phyloP scores from a whole-genome alignment of 2,888 invertebrate species.

The Nephrotoma guestfalica region DNA sequence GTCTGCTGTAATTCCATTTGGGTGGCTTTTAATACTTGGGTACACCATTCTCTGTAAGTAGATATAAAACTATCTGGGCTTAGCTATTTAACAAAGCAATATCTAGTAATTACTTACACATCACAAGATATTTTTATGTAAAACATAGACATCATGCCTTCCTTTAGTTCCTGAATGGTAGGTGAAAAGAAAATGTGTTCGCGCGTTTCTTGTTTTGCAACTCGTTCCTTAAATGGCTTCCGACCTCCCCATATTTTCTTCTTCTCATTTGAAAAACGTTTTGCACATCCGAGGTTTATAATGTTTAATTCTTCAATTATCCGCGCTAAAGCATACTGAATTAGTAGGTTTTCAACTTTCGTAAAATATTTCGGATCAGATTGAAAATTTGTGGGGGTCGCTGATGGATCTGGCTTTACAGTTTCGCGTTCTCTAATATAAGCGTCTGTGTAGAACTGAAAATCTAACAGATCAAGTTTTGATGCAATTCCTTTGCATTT shows the following conservation, averaged over 20 bases:
- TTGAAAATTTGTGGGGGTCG: not conserved
- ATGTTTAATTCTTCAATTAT: not conserved
- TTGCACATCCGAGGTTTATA: not conserved
- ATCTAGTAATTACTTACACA: conserved; percentile 7
- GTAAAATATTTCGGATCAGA: not conserved
- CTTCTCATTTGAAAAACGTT: not conserved
- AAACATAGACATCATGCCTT: conserved; percentile 5
- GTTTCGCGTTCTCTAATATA: not conserved
- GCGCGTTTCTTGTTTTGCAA: not conserved
- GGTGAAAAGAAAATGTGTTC: not conserved
- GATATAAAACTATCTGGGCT: not conserved
- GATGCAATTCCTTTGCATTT: not conserved
- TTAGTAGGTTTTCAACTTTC: not conserved
- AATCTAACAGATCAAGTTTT: not conserved
- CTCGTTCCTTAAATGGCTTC: not conserved
- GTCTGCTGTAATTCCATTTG: conserved; percentile 6
- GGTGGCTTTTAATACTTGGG: not conserved
- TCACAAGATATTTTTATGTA: conserved; percentile 11
- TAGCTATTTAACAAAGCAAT: not conserved
- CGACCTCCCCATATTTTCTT: not conserved
- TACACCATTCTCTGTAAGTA: not conserved
- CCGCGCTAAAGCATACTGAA: not conserved
- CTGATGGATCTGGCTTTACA: not conserved
- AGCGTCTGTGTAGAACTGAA: not conserved
- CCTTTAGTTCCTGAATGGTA: conserved; percentile 10